Evolutionary conservation across 2,113 vertebrate species (phyloP), one percentile per base, ranked within the genome.

Genomic region (Cromileptes altivelis): DNA sequence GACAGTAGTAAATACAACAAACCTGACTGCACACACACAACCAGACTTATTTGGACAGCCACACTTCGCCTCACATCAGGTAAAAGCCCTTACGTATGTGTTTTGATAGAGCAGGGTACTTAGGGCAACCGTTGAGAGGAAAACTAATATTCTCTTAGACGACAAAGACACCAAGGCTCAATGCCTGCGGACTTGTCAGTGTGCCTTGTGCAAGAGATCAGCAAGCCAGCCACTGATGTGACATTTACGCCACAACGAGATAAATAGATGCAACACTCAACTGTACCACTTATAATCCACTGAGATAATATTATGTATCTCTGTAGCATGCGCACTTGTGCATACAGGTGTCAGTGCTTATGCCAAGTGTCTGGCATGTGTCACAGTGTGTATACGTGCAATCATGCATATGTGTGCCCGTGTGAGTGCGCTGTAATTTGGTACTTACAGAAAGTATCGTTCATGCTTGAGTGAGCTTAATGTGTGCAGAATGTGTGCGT

Each of bases 71-170:
- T 79, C 70, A 21, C 23, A 68, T 85, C 49, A 83, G 61, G 70
- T 70, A 52, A 23, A 10, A 21, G 68, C 13, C 25, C 52, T 65
- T 75, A 72, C 37, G 33, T 60, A 58, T 75, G 63, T 60, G 75
- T 58, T 74, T 63, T 70, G 78, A 90, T 84, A 18, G 63, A 52
- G 33, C 19, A 10, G 23, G 25, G 13, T 18, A 49, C 62, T 70
- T 42, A 64, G 45, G 65, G n/a, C 55, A 4, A 47, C 78, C 70
- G 78, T 84, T 85, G 19, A 27, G 13, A 65, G 60, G 56, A 57
- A 81, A 65, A 30, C 61, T 19, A 37, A 85, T 60, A 70, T 60
- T 80, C 53, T 74, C 52, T 27, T 45, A 60, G 81, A 85, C 17
- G 55, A 70, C 61, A 62, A 19, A 47, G 40, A n/a, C 19, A 58